A percentile compares a stretch with the other conserved stretches of the same genome.
Conservation (phyloP, 2,113 vertebrate genomes). For the Crotalus horridus region DNA sequence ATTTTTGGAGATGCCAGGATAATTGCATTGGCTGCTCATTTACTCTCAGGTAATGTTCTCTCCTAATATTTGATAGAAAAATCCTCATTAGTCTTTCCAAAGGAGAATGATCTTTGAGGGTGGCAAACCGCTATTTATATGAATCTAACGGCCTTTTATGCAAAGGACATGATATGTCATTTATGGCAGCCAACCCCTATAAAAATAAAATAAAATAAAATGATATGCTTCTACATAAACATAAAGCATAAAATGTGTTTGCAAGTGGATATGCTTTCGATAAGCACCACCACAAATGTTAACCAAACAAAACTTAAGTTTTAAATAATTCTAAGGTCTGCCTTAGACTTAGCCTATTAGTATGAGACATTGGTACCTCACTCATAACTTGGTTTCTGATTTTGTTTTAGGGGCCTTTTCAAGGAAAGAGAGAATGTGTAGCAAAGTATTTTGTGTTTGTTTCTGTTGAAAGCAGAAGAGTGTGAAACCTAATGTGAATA, state of each 20-base stretch:
- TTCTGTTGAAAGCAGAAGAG: constrained; percentile 44
- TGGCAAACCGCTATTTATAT: constrained; percentile 51
- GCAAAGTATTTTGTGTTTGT: constrained; percentile 14
- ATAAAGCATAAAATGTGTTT: constrained; percentile 43
- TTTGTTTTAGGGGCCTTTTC: background rate
- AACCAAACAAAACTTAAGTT: constrained; percentile 34
- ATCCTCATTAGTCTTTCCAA: constrained; percentile 42
- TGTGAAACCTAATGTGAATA: constrained; percentile 55
- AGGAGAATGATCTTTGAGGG: constrained; percentile 60
- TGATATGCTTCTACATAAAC: constrained; percentile 26
- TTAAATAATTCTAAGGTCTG: constrained; percentile 42
- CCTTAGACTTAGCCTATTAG: constrained; percentile 33
- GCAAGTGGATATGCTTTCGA: constrained; percentile 44
- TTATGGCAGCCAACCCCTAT: constrained; percentile 41
- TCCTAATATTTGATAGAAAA: constrained; percentile 67
- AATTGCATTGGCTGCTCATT: constrained; percentile 70
- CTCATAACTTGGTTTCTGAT: constrained; percentile 26
- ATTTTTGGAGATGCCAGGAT: constrained; percentile 69
- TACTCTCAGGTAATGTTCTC: constrained; percentile 69
- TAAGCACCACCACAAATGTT: constrained; percentile 39
- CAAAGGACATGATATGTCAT: constrained; percentile 55
- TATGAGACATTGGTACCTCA: constrained; percentile 15
- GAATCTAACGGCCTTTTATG: constrained; percentile 38
- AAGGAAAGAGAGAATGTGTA: constrained; percentile 6
- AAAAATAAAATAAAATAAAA: constrained; percentile 56